Conservation (phyloP, 1,140 invertebrate species). For the Drosophila kanapiae region DNA sequence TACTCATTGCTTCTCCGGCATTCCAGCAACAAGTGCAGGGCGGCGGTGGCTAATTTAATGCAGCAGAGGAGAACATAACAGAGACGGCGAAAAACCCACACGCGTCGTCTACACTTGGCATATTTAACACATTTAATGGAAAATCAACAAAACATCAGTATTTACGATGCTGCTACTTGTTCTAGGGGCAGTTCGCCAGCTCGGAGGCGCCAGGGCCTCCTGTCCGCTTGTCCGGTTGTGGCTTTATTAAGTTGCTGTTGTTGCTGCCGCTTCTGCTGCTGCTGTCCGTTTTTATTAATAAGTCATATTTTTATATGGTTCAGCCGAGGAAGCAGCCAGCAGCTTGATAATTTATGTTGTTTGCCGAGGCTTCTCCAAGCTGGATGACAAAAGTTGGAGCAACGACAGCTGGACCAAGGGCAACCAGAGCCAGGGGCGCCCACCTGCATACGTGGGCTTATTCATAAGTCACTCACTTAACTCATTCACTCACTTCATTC, state of each 20-base stretch:
- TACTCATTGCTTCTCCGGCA: not conserved
- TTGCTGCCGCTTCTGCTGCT: constrained; percentile 39
- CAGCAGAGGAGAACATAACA: constrained; percentile 18
- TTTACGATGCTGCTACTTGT: constrained; percentile 64
- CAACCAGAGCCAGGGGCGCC: constrained; percentile 40
- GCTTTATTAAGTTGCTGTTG: constrained; percentile 80
- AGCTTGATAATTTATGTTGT: constrained; percentile 74
- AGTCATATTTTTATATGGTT: constrained; percentile 79
- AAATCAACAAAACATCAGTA: constrained; percentile 81
- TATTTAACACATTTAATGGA: constrained; percentile 84
- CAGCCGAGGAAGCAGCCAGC: constrained; percentile 41
- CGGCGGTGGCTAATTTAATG: constrained; percentile 45
- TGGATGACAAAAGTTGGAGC: constrained; percentile 58
- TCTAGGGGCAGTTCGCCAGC: constrained; percentile 24
- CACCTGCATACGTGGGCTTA: constrained; percentile 45
- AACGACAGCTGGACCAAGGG: constrained; percentile 39
- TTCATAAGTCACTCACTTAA: constrained; percentile 59
- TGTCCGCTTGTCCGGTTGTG: constrained; percentile 59
- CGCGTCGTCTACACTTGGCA: constrained; percentile 78
- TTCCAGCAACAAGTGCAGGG: constrained; percentile 51
- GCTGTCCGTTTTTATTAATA: constrained; percentile 81
- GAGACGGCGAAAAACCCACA: constrained; percentile 65
- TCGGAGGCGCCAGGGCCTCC: constrained; percentile 45
- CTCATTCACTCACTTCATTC: constrained; percentile 40
- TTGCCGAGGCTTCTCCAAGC: constrained; percentile 35